phyloP scores from a whole-genome alignment of 2,888 invertebrate genomes.

The Hyposoter dolosus region DNA sequence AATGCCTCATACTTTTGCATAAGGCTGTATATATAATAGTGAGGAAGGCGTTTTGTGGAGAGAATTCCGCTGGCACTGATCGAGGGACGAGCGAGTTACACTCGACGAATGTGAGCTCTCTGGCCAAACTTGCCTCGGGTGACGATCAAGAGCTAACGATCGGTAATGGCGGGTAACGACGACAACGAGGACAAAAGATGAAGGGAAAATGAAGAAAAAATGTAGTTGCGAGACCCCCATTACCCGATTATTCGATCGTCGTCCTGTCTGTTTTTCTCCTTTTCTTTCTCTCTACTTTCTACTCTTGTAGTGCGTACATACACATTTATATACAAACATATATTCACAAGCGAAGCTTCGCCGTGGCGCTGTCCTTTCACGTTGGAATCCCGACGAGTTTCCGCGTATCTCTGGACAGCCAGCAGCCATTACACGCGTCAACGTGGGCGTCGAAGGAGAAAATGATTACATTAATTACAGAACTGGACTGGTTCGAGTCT shows the following conservation, averaged over 20 bases:
- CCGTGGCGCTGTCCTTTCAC: conserved; percentile 32
- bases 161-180: conserved; percentile 61
- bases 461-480: conserved; percentile 62
- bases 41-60: conserved; percentile 32
- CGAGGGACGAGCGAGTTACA: conserved; percentile 44
- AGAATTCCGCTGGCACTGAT: conserved; percentile 31
- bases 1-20: not conserved
- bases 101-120: conserved; percentile 35
- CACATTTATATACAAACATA: not conserved
- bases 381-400: conserved; percentile 44
- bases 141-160: conserved; percentile 65
- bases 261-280: not conserved
- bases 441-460: conserved; percentile 61
- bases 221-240: conserved; percentile 56
- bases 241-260: conserved; percentile 60
- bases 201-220: conserved; percentile 26
- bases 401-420: conserved; percentile 48
- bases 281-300: conserved; percentile 9
- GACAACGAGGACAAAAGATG: conserved; percentile 24
- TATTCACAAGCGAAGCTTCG: not conserved
- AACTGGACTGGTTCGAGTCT: conserved; percentile 53
- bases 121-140: conserved; percentile 60
- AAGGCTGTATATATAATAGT: conserved; percentile 17
- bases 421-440: conserved; percentile 55
- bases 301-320: not conserved